Base-by-base conservation (phyloP, 2,888 invertebrate genomes). In the Eilema sororculum region DNA sequence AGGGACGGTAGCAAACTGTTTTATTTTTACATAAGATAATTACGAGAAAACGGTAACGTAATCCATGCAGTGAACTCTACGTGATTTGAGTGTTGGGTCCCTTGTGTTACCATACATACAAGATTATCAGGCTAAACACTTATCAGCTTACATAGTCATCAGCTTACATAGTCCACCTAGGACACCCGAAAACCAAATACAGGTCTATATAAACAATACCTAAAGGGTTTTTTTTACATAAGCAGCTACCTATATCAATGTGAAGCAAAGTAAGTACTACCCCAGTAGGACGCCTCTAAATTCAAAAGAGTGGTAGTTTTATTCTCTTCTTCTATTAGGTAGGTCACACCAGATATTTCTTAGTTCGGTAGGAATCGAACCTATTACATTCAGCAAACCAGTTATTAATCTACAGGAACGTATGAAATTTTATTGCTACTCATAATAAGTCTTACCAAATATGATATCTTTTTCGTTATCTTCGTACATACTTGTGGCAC, bases 391-490 rank as follows among this genome's bases (percentile, higher is more conserved):
- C 57, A 3, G 24, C 2, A 16, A 13, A 58, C 24, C 10, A 22
- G n/a, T 58, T 58, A 1, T 58, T 24, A 58, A 13, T 25, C 5
- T 25, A 13, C 22, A 30, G 52, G 60, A 65, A 65, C 56, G 16
- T 57, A 65, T 65, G 16, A 65, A 71, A 71, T 60, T 46, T 28
- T 63, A 52, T 30, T 65, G 67, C 72, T 52, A 78, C 73, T 66
- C 71, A 68, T 73, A 68, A 74, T 72, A 52, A 72, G 74, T 74
- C 76, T 87, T 86, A 85, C 85, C 79, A 78, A 85, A 86, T 83
- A 83, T 79, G 74, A 77, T 81, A 83, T 79, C 77, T 66, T 78
- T 76, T 69, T 75, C 75, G 74, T 85, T 87, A 87, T 87, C 82
- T 69, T 9, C 58, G 58, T 72, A 72, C 73, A 78, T 68, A 78